Base-by-base conservation (phyloP, 2,797 vertebrate genomes). In the Cirrhinus molitorella region DNA sequence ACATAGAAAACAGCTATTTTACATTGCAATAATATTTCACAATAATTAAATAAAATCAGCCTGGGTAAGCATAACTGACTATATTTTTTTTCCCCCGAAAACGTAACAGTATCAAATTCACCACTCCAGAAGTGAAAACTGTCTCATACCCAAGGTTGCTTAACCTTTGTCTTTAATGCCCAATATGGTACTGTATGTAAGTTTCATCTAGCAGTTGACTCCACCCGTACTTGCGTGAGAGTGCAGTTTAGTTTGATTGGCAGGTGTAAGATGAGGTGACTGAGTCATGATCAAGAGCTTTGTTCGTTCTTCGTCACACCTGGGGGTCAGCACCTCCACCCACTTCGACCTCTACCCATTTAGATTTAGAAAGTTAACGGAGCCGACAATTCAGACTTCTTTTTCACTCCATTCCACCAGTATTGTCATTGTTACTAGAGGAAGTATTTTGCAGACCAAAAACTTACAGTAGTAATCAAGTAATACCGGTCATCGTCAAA, bases 221-320 rank as follows among this genome's bases (percentile, higher is more conserved):
- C 66, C 79, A 77, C 72, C 80, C 57, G 14, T 34, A 70, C 31
- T 86, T 80, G 85, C 79, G 79, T 88, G 75, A 76, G 74, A 87
- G 59, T 5, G 57, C 10, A 65, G 28, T 28, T 21, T 75, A 37
- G 13, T 70, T 71, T 57, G 79, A 83, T 84, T 59, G 73, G 57
- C 85, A 80, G 78, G 51, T 86, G 82, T 76, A 61, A 67, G 65
- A 66, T 59, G 80, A 47, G 61, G 72, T 53, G 67, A 10, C 61
- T 83, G 73, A 83, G 49, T 77, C 81, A 83, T 21, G 34, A 21
- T 66, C 25, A 17, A 79, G 11, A 59, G 76, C 45, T 77, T 81
- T 83, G 49, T 77, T 81, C 5, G 4, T 57, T 53, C 37, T 67
- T 31, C 12, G 6, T 85, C 73, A 70, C 68, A 57, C 25, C 65